Base-by-base conservation (phyloP, 2,888 invertebrate genomes). In the Chrysopilus asiliformis region DNA sequence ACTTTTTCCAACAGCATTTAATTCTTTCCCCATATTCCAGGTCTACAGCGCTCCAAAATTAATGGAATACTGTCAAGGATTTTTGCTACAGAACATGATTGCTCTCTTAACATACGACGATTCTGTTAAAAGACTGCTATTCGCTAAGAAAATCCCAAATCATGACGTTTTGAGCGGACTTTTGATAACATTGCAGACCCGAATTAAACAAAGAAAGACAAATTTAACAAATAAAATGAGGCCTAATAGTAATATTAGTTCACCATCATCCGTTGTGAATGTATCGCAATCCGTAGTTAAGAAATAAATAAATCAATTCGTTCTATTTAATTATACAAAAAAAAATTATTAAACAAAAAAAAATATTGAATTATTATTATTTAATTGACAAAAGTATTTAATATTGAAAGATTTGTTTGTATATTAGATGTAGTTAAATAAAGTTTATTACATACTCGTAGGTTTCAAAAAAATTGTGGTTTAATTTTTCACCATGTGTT, bases 71-170 rank as follows among this genome's bases (percentile, higher is more conserved):
- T 89, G 89, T 55, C 89, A 89, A 65, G 86, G 86, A 34, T 89
- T 87, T 58, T 67, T 90, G 17, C 70, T 90, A 30, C 89, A 90
- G 64, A 89, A 90, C 55, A 85, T 90, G 86, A 86, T 89, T n/a
- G 85, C 87, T n/a, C 66, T 89, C 17, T 68, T 90, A 32, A 89
- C 87, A 1, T 89, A 86, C 53, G 89, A 89, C 52, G 89, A 89
- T 56, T 86, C 86, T 0, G 87, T 89, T 1, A 84, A 89, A 55
- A 73, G 87, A 43, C 65, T 90, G 38, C 69, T 90, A 24, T 89
- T 89, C 52, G 89, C 87, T 26, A 89, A 87, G 60, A 81, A 87
- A 53, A 67, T 89, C 43, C 87, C 89, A 34, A 87, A 86, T 49
- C 87, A 89, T 55, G 89, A 90, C 53, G 87, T 90, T 4, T 67